These are phyloP conservation scores for Chymomyza amoena DNA, from an alignment of 2,888 invertebrate genomes.

Conservation along the genomic window DNA sequence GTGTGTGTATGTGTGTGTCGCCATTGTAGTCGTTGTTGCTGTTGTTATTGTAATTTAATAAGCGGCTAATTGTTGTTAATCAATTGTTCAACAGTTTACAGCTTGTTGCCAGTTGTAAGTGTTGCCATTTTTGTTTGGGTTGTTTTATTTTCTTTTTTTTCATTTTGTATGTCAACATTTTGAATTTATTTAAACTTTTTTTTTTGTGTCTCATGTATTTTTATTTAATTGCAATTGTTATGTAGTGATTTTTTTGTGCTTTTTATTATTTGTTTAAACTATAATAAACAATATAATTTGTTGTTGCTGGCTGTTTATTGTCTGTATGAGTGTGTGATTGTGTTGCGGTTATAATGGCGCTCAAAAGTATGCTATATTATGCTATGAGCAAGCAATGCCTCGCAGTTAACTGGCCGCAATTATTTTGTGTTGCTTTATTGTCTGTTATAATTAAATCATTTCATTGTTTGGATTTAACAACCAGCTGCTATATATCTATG, in stretches of 20 bases:
- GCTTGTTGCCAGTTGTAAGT: constrained; percentile 33
- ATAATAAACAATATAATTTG: not conserved
- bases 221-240: constrained; percentile 66
- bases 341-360: constrained; percentile 43
- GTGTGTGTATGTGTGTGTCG: not conserved
- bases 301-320: not conserved
- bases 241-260: not conserved
- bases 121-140: constrained; percentile 6
- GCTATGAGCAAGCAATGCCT: constrained; percentile 42
- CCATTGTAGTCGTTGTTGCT: constrained; percentile 23
- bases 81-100: constrained; percentile 76
- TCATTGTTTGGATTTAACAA: constrained; percentile 65
- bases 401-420: constrained; percentile 51
- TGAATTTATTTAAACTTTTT: constrained; percentile 28
- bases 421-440: constrained; percentile 62
- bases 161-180: constrained; percentile 7
- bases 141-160: constrained; percentile 13
- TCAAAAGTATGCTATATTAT: constrained; percentile 27
- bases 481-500: not conserved
- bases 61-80: constrained; percentile 77
- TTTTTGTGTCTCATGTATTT: constrained; percentile 39
- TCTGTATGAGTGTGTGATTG: constrained; percentile 19
- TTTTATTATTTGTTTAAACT: not conserved
- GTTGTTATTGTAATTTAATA: constrained; percentile 71
- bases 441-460: constrained; percentile 73